These are phyloP conservation scores for Lophura nycthemera DNA, from an alignment of 2,113 vertebrate genomes.

Conservation along the genomic window DNA sequence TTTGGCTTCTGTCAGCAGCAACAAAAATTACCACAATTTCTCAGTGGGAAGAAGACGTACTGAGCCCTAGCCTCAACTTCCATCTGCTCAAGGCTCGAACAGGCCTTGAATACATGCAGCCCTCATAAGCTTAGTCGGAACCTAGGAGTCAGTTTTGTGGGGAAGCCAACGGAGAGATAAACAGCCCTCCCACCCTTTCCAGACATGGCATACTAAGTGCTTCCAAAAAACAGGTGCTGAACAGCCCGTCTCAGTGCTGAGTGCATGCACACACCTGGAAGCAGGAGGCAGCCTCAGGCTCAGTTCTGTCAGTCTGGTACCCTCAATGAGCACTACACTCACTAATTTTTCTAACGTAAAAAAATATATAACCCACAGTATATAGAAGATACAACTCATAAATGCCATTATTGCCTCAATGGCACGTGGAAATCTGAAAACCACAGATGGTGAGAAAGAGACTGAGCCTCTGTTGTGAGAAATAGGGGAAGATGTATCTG, in stretches of 20 bases:
- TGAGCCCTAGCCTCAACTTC: neutral
- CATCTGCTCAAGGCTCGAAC: neutral
- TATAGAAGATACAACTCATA: neutral
- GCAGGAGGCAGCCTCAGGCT: neutral
- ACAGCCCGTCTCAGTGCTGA: neutral
- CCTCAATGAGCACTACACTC: neutral
- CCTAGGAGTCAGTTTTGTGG: neutral
- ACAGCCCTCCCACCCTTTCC: neutral
- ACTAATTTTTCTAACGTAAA: neutral
- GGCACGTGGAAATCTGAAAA: neutral
- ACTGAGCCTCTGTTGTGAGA: conserved; percentile 1
- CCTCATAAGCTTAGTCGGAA: neutral
- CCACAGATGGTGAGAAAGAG: neutral
- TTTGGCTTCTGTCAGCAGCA: conserved; percentile 3
- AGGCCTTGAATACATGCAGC: neutral
- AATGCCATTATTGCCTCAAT: neutral
- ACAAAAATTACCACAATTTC: neutral
- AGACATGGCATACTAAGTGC: too few relatives aligned
- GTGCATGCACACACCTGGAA: neutral
- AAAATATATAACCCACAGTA: neutral
- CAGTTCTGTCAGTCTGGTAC: neutral
- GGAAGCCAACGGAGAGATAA: neutral
- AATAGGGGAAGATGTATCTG: conserved; percentile 6
- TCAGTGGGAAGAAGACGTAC: neutral
- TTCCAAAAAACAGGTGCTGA: neutral